These are phyloP conservation scores for Corythoichthys intestinalis DNA, from an alignment of 2,113 vertebrate species.

Conservation along the genomic window DNA sequence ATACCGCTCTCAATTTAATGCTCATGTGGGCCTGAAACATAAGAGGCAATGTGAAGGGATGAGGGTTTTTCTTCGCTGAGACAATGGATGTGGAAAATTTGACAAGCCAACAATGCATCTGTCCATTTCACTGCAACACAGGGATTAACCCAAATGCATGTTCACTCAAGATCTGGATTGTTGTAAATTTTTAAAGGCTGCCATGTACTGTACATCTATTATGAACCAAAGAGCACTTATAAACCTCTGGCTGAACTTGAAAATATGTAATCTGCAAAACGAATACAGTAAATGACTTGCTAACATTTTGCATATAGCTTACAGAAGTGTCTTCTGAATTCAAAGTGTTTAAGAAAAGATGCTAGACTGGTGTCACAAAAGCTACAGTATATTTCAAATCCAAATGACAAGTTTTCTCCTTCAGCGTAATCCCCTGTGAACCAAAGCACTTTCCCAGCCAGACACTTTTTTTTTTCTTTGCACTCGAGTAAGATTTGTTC, in stretches of 20 bases:
- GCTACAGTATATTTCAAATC: no score
- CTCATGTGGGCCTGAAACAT: slow-evolving; percentile 45
- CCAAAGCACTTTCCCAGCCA: no score
- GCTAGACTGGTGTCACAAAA: no score
- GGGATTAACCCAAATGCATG: slow-evolving; percentile 23
- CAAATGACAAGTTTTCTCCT: no score
- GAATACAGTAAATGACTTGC: background rate
- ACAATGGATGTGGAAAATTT: slow-evolving; percentile 45
- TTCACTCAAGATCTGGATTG: background rate
- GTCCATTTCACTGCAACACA: slow-evolving; percentile 23
- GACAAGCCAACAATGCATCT: slow-evolving; percentile 33
- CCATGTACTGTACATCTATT: background rate
- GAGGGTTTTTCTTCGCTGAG: slow-evolving; percentile 39
- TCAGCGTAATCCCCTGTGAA: no score
- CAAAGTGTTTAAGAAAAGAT: no score
- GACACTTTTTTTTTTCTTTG: no score
- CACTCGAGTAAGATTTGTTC: no score
- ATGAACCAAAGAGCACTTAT: background rate
- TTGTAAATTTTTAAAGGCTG: background rate
- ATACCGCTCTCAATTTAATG: slow-evolving; percentile 33
- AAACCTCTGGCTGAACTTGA: background rate
- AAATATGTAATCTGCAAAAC: background rate
- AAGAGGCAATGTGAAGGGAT: slow-evolving; percentile 40
- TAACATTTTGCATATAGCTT: background rate
- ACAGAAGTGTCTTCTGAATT: no score